Evolutionary conservation across 1,140 invertebrate species (phyloP).

Genomic region (Drosophila sp.): DNA sequence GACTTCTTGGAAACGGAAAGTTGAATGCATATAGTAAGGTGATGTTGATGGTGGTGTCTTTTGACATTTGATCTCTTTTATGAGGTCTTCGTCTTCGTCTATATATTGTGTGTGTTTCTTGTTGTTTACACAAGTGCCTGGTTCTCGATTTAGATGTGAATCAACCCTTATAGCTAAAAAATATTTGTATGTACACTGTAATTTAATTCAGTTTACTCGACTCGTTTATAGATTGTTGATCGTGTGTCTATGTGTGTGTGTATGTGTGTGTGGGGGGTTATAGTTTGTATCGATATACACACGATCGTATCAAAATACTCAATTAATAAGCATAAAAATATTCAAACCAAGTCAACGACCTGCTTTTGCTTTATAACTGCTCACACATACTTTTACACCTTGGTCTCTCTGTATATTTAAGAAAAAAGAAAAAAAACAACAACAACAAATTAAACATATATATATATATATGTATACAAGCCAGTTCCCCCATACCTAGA

Average conservation of each 20-base stretch:
- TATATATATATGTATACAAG: conserved; percentile 1
- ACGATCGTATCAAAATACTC: conserved; percentile 79
- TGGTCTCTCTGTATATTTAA: conserved; percentile 45
- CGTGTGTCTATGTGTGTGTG: conserved; percentile 12
- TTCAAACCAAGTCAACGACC: conserved; percentile 80
- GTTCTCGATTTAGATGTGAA: conserved; percentile 19
- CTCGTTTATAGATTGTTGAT: not conserved
- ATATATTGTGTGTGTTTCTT: conserved; percentile 32
- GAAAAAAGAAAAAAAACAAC: conserved; percentile 40
- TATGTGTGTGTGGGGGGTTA: not conserved
- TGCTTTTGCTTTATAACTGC: conserved; percentile 81
- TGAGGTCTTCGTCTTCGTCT: conserved; percentile 53
- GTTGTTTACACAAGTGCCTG: conserved; percentile 35
- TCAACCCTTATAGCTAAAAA: conserved; percentile 44
- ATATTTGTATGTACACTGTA: conserved; percentile 7
- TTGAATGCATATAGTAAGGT: conserved; percentile 46
- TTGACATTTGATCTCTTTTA: conserved; percentile 82
- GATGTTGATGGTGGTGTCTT: conserved; percentile 29
- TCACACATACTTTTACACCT: conserved; percentile 28
- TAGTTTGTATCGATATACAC: not conserved
- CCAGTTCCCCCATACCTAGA: conserved; percentile 3
- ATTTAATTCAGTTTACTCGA: conserved; percentile 1
- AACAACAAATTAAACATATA: conserved; percentile 23
- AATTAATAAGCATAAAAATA: conserved; percentile 82
- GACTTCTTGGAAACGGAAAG: conserved; percentile 68